phyloP scores from a whole-genome alignment of 1,140 invertebrate species.

The Paramacrobiotus metropolitanus region DNA sequence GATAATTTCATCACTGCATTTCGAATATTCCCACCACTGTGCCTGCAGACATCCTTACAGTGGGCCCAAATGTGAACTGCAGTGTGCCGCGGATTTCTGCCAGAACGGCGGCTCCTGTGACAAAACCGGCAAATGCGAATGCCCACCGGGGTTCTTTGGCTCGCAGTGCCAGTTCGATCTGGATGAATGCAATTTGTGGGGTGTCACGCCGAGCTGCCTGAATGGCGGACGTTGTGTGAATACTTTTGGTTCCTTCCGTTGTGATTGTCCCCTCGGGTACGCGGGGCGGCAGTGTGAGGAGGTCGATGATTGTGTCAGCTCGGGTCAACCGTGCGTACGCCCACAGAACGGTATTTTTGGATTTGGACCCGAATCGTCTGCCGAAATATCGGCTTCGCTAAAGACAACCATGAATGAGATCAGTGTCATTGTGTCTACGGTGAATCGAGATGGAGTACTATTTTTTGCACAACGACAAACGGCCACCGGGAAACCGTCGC shows the following conservation, averaged over 20 bases:
- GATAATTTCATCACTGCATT: not conserved
- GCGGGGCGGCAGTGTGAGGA: conserved; percentile 43
- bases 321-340: too few relatives aligned
- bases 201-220: conserved; percentile 39
- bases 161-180: conserved; percentile 42
- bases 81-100: conserved; percentile 35
- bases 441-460: not conserved
- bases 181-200: conserved; percentile 34
- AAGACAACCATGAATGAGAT: not conserved
- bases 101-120: conserved; percentile 29
- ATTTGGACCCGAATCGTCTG: not conserved
- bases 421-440: not conserved
- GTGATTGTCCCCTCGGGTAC: conserved; percentile 54
- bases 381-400: not conserved
- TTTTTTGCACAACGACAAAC: not conserved
- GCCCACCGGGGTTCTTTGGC: conserved; percentile 19
- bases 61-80: conserved; percentile 16
- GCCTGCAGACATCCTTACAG: not conserved
- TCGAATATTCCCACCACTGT: not conserved
- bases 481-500: not conserved
- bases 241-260: conserved; percentile 45
- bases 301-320: not conserved
- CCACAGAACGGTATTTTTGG: too few relatives aligned
- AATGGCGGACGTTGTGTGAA: conserved; percentile 45
- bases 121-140: conserved; percentile 19